Conservation (phyloP, 2,797 vertebrate species). For the Leuciscus waleckii region DNA sequence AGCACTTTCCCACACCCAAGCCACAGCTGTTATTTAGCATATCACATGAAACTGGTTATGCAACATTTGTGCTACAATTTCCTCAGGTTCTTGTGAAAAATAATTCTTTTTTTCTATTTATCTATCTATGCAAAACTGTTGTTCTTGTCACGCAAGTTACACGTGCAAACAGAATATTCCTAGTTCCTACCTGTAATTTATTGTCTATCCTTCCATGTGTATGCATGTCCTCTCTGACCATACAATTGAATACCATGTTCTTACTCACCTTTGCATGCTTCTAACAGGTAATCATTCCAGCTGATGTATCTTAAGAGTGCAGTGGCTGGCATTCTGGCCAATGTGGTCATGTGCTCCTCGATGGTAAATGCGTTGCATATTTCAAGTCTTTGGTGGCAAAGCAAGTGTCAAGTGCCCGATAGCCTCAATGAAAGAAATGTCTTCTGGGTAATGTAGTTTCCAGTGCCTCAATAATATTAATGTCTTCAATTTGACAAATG, state of each 20-base stretch:
- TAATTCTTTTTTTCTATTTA: neutral
- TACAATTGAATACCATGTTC: neutral
- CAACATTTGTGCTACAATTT: neutral
- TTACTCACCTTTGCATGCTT: conserved; percentile 34
- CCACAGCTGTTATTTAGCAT: conserved; percentile 8
- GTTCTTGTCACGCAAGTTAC: neutral
- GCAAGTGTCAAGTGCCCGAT: neutral
- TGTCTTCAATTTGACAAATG: neutral
- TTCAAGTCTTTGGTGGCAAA: conserved; percentile 5
- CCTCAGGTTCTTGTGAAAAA: neutral
- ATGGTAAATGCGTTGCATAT: conserved; percentile 17
- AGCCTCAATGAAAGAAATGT: conserved; percentile 24
- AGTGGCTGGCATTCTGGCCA: conserved; percentile 43
- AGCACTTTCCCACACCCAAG: neutral
- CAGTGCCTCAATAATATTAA: conserved; percentile 41
- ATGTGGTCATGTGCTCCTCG: neutral
- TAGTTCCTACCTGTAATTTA: neutral
- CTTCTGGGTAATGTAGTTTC: conserved; percentile 64
- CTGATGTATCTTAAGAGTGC: neutral
- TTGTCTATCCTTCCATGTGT: neutral
- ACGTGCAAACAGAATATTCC: neutral
- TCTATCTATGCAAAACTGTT: neutral
- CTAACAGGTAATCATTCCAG: neutral
- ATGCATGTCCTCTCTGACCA: neutral
- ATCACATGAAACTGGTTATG: neutral